Base-by-base conservation (phyloP, 92 coral and sea anemone species). In the Epizoanthus fatuus region DNA sequence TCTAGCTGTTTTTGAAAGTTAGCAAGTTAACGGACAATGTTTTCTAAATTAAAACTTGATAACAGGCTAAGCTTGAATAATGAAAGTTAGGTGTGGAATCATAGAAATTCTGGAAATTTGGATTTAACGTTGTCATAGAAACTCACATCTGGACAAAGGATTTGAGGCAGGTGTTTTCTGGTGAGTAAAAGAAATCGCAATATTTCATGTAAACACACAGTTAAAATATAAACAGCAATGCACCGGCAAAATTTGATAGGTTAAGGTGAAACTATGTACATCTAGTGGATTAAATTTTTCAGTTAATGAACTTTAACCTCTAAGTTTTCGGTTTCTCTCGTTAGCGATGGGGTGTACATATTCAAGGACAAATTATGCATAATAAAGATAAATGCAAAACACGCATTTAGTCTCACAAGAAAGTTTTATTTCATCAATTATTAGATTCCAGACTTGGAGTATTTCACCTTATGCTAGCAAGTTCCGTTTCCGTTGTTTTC, bases 141-240 rank as follows among this genome's bases (percentile, higher is more conserved):
- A 74, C 79, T 25, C 15, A 5, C 14, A 53, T 40, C 16, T 74
- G 63, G 17, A 32, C 58, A 62, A 52, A 74, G 51, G 79, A 16
- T 54, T 19, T 14, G 17, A 53, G 38, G 20, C 79, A 74, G 45
- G 75, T 70, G 75, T 32, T 74, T 74, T 74, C 35, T 54, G 64
- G 54, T 53, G 47, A 29, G 79, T 16, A 74, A 74, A 53, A 52
- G 64, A 54, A 72, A 45, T 74, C 56, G 13, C 20, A 52, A 12
- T 53, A 35, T 7, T 19, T 42, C 49, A 72, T 49, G 25, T 72
- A n/a, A 20, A 20, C 60, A 74, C 64, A 54, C 37, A 32, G 22
- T 5, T 74, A 54, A 74, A 47, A 74, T 29, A 32, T 62, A 74
- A 74, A 54, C 79, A 74, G 3, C 6, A 25, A 13, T 52, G 44